These are phyloP conservation scores for Crotalus horridus DNA, from an alignment of 2,113 vertebrate genomes.

Conservation along the genomic window DNA sequence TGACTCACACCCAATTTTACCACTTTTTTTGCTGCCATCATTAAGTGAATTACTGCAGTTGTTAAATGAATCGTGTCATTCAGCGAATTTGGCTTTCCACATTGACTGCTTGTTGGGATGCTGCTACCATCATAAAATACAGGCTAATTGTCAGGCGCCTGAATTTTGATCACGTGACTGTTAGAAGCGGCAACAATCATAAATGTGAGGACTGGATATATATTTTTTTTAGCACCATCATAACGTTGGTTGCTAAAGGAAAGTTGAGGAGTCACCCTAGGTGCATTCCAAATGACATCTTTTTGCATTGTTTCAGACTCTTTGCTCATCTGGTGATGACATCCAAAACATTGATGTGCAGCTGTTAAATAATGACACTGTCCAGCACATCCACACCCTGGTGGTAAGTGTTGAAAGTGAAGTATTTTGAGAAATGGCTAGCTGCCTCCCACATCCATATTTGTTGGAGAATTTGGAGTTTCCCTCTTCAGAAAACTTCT, in stretches of 20 bases:
- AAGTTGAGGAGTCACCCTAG: neutral
- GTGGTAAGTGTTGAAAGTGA: constrained; percentile 59
- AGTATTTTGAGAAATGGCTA: neutral
- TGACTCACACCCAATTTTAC: too few relatives aligned
- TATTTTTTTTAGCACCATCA: neutral
- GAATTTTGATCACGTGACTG: too few relatives aligned
- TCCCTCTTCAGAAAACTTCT: too few relatives aligned
- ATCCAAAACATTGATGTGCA: constrained; percentile 62
- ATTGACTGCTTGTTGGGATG: too few relatives aligned
- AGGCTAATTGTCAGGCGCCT: too few relatives aligned
- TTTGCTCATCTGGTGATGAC: constrained; percentile 60
- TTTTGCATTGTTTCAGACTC: constrained; percentile 44
- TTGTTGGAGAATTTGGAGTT: neutral
- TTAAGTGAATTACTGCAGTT: too few relatives aligned
- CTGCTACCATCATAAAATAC: too few relatives aligned
- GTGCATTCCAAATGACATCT: too few relatives aligned
- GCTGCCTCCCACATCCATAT: neutral
- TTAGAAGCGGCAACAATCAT: neutral
- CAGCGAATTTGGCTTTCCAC: too few relatives aligned
- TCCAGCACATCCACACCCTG: constrained; percentile 67
- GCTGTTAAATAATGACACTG: constrained; percentile 62
- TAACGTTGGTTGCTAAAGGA: neutral
- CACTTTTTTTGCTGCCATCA: too few relatives aligned
- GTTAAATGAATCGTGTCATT: too few relatives aligned
- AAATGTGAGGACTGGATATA: neutral